Evolutionary conservation across 2,888 invertebrate genomes (phyloP).

Genomic region (Barypeithes pellucidus): DNA sequence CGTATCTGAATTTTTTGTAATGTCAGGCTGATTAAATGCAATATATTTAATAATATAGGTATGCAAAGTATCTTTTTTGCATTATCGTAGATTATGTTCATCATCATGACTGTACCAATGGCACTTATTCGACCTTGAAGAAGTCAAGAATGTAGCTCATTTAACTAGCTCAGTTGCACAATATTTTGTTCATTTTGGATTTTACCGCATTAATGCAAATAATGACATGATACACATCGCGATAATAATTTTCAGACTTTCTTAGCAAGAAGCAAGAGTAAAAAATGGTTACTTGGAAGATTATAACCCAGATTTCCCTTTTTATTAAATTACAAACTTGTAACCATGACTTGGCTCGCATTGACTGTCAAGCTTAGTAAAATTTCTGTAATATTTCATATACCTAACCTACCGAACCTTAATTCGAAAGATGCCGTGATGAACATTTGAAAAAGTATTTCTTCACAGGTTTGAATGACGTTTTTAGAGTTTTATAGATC

Average conservation of each 20-base stretch:
- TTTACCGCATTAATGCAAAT: constrained; percentile 47
- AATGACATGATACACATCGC: constrained; percentile 46
- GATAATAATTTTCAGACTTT: constrained; percentile 48
- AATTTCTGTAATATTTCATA: too few relatives aligned
- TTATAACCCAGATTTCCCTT: constrained; percentile 20
- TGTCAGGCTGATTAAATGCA: not conserved
- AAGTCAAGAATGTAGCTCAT: constrained; percentile 49
- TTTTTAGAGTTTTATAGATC: too few relatives aligned
- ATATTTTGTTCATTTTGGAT: constrained; percentile 53
- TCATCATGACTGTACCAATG: constrained; percentile 33
- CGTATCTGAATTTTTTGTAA: too few relatives aligned
- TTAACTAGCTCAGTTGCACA: constrained; percentile 47
- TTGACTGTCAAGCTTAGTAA: too few relatives aligned
- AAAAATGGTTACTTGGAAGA: not conserved
- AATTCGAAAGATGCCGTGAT: too few relatives aligned
- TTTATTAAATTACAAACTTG: not conserved
- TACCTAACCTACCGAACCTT: too few relatives aligned
- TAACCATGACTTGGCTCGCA: too few relatives aligned
- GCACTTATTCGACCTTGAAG: constrained; percentile 36
- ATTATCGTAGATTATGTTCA: constrained; percentile 14
- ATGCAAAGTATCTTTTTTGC: not conserved
- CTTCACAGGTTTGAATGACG: too few relatives aligned
- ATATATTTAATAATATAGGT: constrained; percentile 8
- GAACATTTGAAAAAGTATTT: too few relatives aligned
- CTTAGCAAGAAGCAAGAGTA: constrained; percentile 27